These are phyloP conservation scores for Diogma glabrata DNA, from an alignment of 2,888 invertebrate species.

Conservation along the genomic window DNA sequence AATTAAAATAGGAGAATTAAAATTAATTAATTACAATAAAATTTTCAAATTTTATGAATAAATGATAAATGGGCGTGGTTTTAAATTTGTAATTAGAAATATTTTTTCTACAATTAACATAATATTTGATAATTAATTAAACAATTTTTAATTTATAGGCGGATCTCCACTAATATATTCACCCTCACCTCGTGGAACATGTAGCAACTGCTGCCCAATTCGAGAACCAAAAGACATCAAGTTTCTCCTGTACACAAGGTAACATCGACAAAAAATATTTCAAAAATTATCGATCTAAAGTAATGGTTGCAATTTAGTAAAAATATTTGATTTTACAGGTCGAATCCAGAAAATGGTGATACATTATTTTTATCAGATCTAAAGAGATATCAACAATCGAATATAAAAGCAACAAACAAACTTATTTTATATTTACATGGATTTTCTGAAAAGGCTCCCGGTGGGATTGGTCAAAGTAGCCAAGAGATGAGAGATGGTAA, in stretches of 20 bases:
- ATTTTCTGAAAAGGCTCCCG: slow-evolving; percentile 58
- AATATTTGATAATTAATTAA: neutral
- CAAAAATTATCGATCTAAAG: no score
- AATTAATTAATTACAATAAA: no score
- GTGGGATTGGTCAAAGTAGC: slow-evolving; percentile 44
- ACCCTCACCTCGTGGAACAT: slow-evolving; percentile 55
- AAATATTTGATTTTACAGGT: no score
- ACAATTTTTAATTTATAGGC: slow-evolving; percentile 37
- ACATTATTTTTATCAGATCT: slow-evolving; percentile 40
- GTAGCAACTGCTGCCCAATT: slow-evolving; percentile 55
- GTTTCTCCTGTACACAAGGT: slow-evolving; percentile 58
- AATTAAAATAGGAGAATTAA: no score
- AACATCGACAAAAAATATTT: no score
- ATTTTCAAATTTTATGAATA: no score
- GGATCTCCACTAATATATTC: slow-evolving; percentile 52
- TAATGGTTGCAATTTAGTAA: no score
- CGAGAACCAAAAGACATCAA: slow-evolving; percentile 50
- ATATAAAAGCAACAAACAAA: slow-evolving; percentile 43
- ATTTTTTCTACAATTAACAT: no score
- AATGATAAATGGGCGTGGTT: no score
- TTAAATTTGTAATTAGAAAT: no score
- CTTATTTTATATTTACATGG: slow-evolving; percentile 67
- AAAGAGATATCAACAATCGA: slow-evolving; percentile 39
- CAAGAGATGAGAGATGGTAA: slow-evolving; percentile 52
- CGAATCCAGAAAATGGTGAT: slow-evolving; percentile 43